phyloP scores from a whole-genome alignment of 2,888 invertebrate species.

The Matsumyia berberina region DNA sequence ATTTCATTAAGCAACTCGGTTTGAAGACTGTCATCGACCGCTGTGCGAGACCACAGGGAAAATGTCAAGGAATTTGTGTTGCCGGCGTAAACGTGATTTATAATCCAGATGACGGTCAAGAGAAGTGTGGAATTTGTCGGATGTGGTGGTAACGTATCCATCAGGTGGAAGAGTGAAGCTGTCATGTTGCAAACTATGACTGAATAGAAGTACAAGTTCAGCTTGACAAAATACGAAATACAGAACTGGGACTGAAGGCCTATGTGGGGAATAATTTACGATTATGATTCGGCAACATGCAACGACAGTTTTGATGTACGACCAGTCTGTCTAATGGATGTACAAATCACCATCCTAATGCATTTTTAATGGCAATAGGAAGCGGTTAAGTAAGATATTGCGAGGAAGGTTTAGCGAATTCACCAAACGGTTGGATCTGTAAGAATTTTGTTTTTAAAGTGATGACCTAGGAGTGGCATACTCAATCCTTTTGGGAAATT shows the following conservation, averaged over 20 bases:
- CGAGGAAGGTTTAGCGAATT: background rate
- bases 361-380: slow-evolving; percentile 30
- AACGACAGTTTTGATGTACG: slow-evolving; percentile 21
- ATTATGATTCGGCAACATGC: slow-evolving; percentile 56
- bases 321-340: slow-evolving; percentile 34
- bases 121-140: slow-evolving; percentile 79
- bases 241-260: background rate
- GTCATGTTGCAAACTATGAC: slow-evolving; percentile 49
- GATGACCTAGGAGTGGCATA: too few species aligned
- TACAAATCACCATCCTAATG: slow-evolving; percentile 36
- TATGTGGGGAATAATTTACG: slow-evolving; percentile 10
- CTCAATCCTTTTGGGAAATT: too few species aligned
- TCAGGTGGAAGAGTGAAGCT: slow-evolving; percentile 40
- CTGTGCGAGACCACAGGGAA: slow-evolving; percentile 61
- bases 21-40: slow-evolving; percentile 40
- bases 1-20: slow-evolving; percentile 56
- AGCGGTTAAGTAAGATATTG: slow-evolving; percentile 12
- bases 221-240: slow-evolving; percentile 25
- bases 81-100: slow-evolving; percentile 79
- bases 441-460: too few species aligned
- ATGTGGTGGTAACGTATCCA: slow-evolving; percentile 22
- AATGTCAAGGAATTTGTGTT: slow-evolving; percentile 66
- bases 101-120: slow-evolving; percentile 81
- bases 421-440: too few species aligned
- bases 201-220: slow-evolving; percentile 20